A percentile compares a stretch with the other conserved stretches of the same genome.
phyloP scores from a whole-genome alignment of 2,888 invertebrate genomes.

The Lamellibrachia columna region DNA sequence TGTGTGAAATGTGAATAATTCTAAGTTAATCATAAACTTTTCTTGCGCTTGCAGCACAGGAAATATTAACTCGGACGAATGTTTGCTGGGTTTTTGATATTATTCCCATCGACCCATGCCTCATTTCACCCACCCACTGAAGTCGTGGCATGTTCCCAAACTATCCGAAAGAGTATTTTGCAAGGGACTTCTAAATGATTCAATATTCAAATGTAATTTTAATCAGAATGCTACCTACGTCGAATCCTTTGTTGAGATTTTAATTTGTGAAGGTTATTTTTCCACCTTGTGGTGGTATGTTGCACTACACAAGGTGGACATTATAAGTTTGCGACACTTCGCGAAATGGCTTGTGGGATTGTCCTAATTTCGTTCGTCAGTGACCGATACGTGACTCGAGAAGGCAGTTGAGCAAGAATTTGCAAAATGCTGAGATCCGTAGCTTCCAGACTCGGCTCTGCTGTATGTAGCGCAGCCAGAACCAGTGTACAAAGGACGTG shows the following conservation, averaged over 20 bases:
- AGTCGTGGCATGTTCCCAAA: too few relatives aligned
- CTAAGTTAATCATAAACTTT: too few relatives aligned
- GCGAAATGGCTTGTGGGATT: constrained; percentile 4
- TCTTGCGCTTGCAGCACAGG: too few relatives aligned
- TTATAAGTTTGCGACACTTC: not conserved
- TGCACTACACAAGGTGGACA: not conserved
- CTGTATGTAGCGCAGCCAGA: not conserved
- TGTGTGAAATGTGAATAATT: too few relatives aligned
- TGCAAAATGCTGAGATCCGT: not conserved
- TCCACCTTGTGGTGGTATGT: not conserved
- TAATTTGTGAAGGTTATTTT: not conserved
- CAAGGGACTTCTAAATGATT: too few relatives aligned
- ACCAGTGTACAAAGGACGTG: not conserved
- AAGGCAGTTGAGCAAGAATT: constrained; percentile 4
- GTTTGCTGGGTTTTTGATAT: too few relatives aligned
- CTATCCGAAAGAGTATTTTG: too few relatives aligned
- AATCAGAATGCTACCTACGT: too few relatives aligned
- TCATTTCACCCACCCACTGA: too few relatives aligned
- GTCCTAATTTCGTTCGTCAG: not conserved
- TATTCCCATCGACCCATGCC: too few relatives aligned
- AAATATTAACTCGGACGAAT: too few relatives aligned
- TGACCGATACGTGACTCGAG: constrained; percentile 3
- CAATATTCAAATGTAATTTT: too few relatives aligned
- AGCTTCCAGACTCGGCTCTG: not conserved
- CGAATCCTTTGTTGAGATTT: not conserved